Percentiles rank a stretch among this genome's conserved stretches.
Conservation (phyloP, 2,113 vertebrate species). For the Anthoscopus minutus region DNA sequence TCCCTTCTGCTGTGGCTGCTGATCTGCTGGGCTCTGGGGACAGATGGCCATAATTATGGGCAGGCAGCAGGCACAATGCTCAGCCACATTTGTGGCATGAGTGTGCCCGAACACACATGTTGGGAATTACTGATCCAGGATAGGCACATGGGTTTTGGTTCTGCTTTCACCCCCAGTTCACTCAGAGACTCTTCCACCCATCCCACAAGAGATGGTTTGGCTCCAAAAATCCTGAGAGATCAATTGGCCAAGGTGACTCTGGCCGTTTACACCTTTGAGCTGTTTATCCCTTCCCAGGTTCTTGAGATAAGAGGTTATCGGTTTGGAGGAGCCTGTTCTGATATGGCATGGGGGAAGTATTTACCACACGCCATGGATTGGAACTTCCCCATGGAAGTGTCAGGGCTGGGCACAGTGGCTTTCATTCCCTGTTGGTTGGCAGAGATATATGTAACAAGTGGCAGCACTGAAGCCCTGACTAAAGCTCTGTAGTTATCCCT, state of each 20-base stretch:
- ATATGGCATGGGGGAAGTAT: neutral
- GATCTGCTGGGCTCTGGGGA: neutral
- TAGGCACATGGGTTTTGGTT: neutral
- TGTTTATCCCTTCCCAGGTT: neutral
- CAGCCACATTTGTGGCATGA: fast-evolving
- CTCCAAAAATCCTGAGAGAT: neutral
- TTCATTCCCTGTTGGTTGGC: fast-evolving
- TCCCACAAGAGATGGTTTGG: neutral
- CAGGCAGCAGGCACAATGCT: neutral
- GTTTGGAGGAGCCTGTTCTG: neutral
- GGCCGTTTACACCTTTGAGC: neutral
- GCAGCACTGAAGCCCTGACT: neutral
- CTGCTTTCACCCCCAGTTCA: neutral
- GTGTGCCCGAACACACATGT: fast-evolving
- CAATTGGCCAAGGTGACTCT: neutral
- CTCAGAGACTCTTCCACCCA: neutral
- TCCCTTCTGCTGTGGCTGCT: neutral
- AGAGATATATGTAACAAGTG: fast-evolving
- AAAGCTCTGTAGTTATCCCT: fast-evolving
- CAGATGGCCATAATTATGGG: fast-evolving
- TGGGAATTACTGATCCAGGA: neutral
- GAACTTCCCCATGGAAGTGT: neutral
- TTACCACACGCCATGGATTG: fast-evolving
- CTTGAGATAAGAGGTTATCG: fast-evolving
- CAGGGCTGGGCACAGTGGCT: neutral